A percentile compares a stretch with the other conserved stretches of the same genome.
Conservation (phyloP, 2,797 vertebrate species). For the Cynodonichthys magdalenae region DNA sequence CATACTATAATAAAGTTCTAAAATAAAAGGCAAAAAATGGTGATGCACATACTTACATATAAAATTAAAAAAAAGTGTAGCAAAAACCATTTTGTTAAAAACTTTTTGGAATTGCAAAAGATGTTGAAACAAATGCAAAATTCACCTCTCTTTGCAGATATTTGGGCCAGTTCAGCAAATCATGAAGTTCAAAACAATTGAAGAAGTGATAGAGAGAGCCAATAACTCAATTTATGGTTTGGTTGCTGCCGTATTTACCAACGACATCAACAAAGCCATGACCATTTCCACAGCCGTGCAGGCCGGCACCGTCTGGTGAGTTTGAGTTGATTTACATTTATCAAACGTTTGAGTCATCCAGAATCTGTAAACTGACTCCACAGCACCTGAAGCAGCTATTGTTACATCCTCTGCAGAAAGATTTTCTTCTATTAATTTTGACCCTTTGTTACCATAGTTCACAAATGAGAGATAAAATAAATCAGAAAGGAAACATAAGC, state of each 20-base stretch:
- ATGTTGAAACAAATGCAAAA: too few species aligned
- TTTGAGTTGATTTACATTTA: slow-evolving; percentile 51
- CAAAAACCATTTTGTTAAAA: too few species aligned
- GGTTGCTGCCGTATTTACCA: slow-evolving; percentile 95
- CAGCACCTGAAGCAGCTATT: slow-evolving; percentile 47
- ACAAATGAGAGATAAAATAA: slow-evolving; percentile 47
- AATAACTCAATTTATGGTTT: slow-evolving; percentile 96
- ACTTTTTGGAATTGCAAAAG: too few species aligned
- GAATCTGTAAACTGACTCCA: slow-evolving; percentile 47
- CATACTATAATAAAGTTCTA: too few species aligned
- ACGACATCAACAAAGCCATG: slow-evolving; percentile 96
- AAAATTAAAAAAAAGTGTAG: too few species aligned
- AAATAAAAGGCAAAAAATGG: too few species aligned
- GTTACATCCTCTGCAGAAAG: slow-evolving; percentile 55
- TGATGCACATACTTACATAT: too few species aligned
- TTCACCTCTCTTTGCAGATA: slow-evolving; percentile 82
- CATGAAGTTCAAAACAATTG: slow-evolving; percentile 95
- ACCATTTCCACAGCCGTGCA: slow-evolving; percentile 94
- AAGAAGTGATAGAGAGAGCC: slow-evolving; percentile 97
- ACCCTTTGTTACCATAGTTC: slow-evolving; percentile 21
- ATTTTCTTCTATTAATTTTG: slow-evolving; percentile 41
- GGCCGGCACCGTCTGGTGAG: slow-evolving; percentile 97
- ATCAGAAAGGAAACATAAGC: slow-evolving; percentile 31
- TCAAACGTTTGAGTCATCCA: slow-evolving; percentile 48
- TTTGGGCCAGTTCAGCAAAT: slow-evolving; percentile 99